These are phyloP conservation scores for Euzophera pinguis DNA, from an alignment of 2,888 invertebrate genomes.

Conservation along the genomic window DNA sequence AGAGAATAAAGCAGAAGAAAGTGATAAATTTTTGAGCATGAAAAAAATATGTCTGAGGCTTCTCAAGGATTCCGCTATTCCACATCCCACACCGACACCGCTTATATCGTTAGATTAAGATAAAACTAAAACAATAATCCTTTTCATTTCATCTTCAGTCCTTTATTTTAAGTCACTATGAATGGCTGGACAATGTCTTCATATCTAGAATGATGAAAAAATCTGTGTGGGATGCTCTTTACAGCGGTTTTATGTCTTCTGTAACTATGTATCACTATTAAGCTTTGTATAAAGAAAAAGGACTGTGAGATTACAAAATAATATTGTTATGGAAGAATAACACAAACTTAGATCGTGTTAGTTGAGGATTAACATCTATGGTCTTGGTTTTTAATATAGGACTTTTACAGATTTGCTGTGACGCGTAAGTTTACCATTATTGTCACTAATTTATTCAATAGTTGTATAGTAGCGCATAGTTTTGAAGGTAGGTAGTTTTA, in stretches of 20 bases:
- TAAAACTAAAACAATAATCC: constrained; percentile 79
- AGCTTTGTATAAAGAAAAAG: constrained; percentile 28
- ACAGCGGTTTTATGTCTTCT: constrained; percentile 45
- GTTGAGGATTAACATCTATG: too few species aligned
- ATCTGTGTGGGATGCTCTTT: constrained; percentile 57
- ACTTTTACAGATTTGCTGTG: too few species aligned
- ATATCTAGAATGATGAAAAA: constrained; percentile 50
- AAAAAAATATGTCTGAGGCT: background rate
- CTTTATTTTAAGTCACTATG: constrained; percentile 66
- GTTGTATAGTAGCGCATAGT: too few species aligned
- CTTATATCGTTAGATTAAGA: constrained; percentile 74
- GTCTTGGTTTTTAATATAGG: too few species aligned
- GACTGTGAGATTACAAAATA: constrained; percentile 40
- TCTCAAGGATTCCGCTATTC: constrained; percentile 35
- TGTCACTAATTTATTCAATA: too few species aligned
- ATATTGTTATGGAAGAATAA: background rate
- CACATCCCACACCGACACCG: constrained; percentile 45
- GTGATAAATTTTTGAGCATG: too few species aligned
- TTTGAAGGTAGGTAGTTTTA: too few species aligned
- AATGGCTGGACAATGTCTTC: constrained; percentile 57
- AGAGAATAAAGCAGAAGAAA: too few species aligned
- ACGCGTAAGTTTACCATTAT: too few species aligned
- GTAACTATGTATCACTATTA: constrained; percentile 42
- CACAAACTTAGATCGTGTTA: background rate
- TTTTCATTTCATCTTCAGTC: constrained; percentile 63